A percentile compares a stretch with the other conserved stretches of the same genome.
These are phyloP conservation scores for roundworm (Caenorhabditis elegans) DNA, from an alignment of 1,140 invertebrate species.

Conservation along the genomic window WBcel235 BX284602.5:10687001-10687500, in stretches of 20 bases:
- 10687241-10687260: constrained; percentile 98
- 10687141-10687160: constrained; percentile 90
- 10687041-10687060: too few species aligned
- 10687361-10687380: neutral
- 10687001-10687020: too few species aligned
- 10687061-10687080: too few species aligned
- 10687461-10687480: neutral
- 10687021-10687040: too few species aligned
- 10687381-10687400: constrained; percentile 25
- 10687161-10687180: constrained; percentile 88
- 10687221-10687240: constrained; percentile 97
- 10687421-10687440: constrained; percentile 30
- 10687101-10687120: constrained; percentile 87
- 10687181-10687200: constrained; percentile 98
- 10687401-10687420: constrained; percentile 31
- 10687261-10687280: constrained; percentile 97
- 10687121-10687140: constrained; percentile 97
- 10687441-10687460: constrained; percentile 22
- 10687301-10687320: constrained; percentile 78
- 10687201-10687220: constrained; percentile 94
- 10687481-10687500: constrained; percentile 29
- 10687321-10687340: constrained; percentile 42
- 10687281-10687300: constrained; percentile 94
- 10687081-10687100: too few species aligned
- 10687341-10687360: neutral